phyloP scores from a whole-genome alignment of 2,888 invertebrate species.

The Lasioglossum villosulum region DNA sequence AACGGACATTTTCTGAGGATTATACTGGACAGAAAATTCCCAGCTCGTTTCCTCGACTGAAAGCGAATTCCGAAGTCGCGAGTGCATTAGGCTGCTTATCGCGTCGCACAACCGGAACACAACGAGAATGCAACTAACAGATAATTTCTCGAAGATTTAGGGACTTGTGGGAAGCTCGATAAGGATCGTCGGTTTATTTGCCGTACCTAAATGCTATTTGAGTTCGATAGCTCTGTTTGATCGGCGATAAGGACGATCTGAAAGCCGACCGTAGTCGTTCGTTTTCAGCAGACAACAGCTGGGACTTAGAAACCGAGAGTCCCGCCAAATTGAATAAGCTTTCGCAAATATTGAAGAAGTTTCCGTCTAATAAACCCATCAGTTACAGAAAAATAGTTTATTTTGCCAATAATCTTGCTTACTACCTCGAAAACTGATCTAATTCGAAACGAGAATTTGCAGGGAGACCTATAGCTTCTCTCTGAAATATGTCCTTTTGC shows the following conservation, averaged over 20 bases:
- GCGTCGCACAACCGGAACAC: background rate
- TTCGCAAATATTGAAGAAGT: background rate
- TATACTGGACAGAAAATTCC: background rate
- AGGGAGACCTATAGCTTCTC: background rate
- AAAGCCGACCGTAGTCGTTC: background rate
- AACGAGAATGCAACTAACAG: conserved; percentile 25
- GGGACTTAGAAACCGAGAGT: background rate
- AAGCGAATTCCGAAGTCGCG: background rate
- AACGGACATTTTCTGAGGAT: background rate
- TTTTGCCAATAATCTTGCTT: background rate
- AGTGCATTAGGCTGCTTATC: conserved; percentile 39
- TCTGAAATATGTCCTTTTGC: background rate
- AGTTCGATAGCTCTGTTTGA: conserved; percentile 25
- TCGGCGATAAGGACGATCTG: conserved; percentile 1
- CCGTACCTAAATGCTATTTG: conserved; percentile 18
- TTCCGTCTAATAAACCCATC: background rate
- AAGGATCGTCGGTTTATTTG: conserved; percentile 9
- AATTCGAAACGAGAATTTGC: background rate
- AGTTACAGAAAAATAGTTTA: background rate
- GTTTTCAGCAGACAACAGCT: background rate
- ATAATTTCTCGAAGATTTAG: conserved; percentile 31
- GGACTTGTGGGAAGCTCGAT: background rate
- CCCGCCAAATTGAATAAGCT: background rate
- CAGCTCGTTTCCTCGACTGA: background rate
- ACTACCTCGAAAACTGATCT: background rate